Percentiles rank a stretch among this genome's conserved stretches.
phyloP scores from a whole-genome alignment of 2,797 vertebrate genomes.

The Acanthis flammea region DNA sequence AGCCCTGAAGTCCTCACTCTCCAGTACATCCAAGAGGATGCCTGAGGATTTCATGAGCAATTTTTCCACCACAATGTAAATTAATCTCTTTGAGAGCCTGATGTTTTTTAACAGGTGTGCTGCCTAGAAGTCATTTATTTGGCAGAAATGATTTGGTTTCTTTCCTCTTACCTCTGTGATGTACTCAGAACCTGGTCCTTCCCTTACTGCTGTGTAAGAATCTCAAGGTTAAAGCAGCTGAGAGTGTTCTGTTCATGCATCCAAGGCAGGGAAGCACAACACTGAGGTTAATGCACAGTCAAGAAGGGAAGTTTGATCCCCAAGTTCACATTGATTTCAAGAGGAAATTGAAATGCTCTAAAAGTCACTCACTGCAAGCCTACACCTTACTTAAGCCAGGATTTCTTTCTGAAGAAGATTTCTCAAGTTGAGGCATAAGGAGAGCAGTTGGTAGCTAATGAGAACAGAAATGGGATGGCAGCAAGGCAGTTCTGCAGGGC shows the following conservation, averaged over 20 bases:
- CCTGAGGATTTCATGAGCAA: background rate
- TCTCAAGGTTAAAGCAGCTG: background rate
- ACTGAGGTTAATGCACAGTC: background rate
- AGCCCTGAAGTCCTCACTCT: background rate
- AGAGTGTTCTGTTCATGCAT: background rate
- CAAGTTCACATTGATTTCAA: background rate
- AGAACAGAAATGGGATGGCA: background rate
- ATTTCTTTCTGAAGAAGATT: background rate
- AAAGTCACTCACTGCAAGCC: background rate
- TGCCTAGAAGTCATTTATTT: background rate
- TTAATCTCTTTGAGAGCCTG: background rate
- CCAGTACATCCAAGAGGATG: background rate
- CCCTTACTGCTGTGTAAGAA: background rate
- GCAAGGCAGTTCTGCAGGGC: background rate
- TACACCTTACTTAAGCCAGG: background rate
- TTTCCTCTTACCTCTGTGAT: background rate
- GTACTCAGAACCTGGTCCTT: background rate
- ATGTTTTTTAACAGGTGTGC: background rate
- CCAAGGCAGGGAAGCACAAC: background rate
- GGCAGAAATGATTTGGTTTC: background rate
- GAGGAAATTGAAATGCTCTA: background rate
- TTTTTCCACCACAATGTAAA: background rate
- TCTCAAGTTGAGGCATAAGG: background rate
- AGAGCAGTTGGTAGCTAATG: background rate
- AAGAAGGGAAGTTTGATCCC: background rate